Evolutionary conservation across 2,113 vertebrate genomes (phyloP).

Genomic region (Plecturocebus donacophilus): DNA sequence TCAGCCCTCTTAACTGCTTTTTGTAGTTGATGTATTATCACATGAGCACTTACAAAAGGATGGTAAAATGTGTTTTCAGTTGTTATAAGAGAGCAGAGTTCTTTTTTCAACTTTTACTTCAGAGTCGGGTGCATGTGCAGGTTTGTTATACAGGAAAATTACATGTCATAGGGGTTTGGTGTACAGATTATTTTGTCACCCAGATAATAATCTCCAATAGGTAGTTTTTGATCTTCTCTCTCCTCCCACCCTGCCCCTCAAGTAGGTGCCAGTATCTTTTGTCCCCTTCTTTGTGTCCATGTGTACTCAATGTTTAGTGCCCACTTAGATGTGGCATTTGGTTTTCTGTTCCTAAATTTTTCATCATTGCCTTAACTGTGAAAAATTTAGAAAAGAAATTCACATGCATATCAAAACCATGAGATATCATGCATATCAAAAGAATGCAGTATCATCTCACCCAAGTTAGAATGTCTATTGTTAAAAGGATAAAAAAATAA

Average conservation of each 20-base stretch:
- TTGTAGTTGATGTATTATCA: background rate
- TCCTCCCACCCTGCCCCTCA: no score
- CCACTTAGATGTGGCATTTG: no score
- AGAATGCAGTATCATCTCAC: background rate
- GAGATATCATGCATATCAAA: background rate
- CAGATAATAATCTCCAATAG: no score
- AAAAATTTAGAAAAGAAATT: conserved; percentile 29
- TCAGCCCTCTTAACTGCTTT: background rate
- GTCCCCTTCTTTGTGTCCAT: no score
- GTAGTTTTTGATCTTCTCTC: no score
- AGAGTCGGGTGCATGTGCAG: no score
- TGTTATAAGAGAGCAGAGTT: background rate
- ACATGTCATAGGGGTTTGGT: no score
- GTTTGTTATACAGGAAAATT: no score
- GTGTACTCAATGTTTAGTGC: no score
- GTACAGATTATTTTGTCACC: no score
- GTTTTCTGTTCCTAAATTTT: no score
- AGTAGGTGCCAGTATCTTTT: no score
- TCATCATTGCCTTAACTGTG: background rate
- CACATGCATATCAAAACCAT: background rate
- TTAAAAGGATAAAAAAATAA: background rate
- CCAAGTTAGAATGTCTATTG: background rate
- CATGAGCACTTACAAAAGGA: background rate
- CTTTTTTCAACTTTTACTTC: background rate
- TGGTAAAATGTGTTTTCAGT: background rate